Evolutionary conservation across 2,888 invertebrate species (phyloP), one percentile per base, ranked within the genome.

Genomic region (Hofmannophila pseudospretella): DNA sequence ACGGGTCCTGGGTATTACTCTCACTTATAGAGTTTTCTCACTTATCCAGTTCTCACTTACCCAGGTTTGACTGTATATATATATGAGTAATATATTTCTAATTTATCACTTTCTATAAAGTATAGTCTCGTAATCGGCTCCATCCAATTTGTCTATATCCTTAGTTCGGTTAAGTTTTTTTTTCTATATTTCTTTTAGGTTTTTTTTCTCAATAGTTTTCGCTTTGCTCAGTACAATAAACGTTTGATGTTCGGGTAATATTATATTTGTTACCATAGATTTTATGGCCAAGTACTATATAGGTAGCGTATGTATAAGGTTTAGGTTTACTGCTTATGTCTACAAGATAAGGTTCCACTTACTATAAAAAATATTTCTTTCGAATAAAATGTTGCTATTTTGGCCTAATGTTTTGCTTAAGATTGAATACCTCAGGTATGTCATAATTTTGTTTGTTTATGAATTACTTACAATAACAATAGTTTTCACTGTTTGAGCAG

Each of bases 181-280:
- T 4, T n/a, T 23, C 4, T 1, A n/a, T 2, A 23, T n/a, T 23
- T 23, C n/a, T 23, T 23, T n/a, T 44, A 42, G 48, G 45, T 51
- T 43, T 48, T 54, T 54, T 47, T 30, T 29, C 11, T 46, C 27
- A 12, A 38, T 22, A 32, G 25, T 35, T 32, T 41, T 71, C 57
- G 67, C 72, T 78, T 76, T 72, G 77, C 75, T 78, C 79, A 78
- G 66, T 71, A 69, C 67, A 67, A 66, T 62, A 51, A 56, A 58
- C 45, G 51, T 59, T 66, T 51, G 57, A 23, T 23, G 59, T 69
- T 68, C 56, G 63, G 61, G 56, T 70, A 61, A 76, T 68, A 63
- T 65, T 73, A 63, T 75, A 68, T 76, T 74, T 71, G 85, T 86
- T 85, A 85, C 85, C 85, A 84, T 84, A 84, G 84, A 70, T 60